These are phyloP conservation scores for Cosmia trapezina DNA, from an alignment of 2,888 invertebrate genomes.

Conservation along the genomic window DNA sequence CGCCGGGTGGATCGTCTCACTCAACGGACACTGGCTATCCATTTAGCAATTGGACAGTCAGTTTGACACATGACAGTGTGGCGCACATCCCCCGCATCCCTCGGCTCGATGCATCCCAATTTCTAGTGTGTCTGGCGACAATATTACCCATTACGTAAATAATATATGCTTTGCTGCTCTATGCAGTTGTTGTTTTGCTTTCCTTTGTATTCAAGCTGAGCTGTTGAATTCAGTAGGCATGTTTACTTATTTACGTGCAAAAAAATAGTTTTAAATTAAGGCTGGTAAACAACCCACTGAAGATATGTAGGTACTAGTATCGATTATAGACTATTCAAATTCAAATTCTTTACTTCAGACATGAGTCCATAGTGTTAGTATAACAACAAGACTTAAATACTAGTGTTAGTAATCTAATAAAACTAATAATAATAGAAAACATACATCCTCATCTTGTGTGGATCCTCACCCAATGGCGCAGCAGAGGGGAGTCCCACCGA, in stretches of 20 bases:
- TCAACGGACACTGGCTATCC: constrained; percentile 76
- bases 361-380: too few species aligned
- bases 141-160: constrained; percentile 32
- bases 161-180: constrained; percentile 25
- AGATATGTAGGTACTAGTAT: neutral
- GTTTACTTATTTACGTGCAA: neutral
- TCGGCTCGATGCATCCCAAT: constrained; percentile 62
- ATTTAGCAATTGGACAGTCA: constrained; percentile 79
- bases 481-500: too few species aligned
- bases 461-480: too few species aligned
- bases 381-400: too few species aligned
- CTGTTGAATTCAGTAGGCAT: neutral
- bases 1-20: constrained; percentile 72
- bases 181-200: constrained; percentile 11
- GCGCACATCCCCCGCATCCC: constrained; percentile 55
- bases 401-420: too few species aligned
- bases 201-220: neutral
- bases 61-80: constrained; percentile 78
- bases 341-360: too few species aligned
- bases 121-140: constrained; percentile 48
- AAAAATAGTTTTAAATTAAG: neutral
- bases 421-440: too few species aligned
- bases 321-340: neutral
- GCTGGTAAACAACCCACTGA: neutral
- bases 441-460: too few species aligned